phyloP scores from a whole-genome alignment of 2,888 invertebrate species.

The Drosophila fungiperda region DNA sequence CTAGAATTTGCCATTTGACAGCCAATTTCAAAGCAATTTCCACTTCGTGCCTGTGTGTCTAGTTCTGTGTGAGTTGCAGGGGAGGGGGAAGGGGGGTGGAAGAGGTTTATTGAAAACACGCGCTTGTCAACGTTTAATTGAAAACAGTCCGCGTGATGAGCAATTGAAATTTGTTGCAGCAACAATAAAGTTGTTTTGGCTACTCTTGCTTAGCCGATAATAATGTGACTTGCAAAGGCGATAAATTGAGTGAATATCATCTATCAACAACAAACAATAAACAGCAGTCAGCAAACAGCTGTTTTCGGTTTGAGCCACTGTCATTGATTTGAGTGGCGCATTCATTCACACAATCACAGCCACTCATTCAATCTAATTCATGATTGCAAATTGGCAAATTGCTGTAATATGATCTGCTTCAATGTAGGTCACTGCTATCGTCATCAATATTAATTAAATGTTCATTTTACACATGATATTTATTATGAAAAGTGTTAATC shows the following conservation, averaged over 20 bases:
- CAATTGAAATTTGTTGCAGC: slow-evolving; percentile 56
- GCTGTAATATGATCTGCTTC: background rate
- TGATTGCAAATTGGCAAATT: background rate
- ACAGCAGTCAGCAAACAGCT: slow-evolving; percentile 28
- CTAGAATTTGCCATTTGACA: slow-evolving; percentile 36
- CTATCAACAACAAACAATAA: background rate
- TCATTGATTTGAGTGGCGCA: slow-evolving; percentile 3
- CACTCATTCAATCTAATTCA: slow-evolving; percentile 6
- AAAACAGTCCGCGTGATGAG: slow-evolving; percentile 32
- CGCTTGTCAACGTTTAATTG: slow-evolving; percentile 65
- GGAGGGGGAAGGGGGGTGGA: background rate
- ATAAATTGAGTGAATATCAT: slow-evolving; percentile 33
- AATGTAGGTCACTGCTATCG: background rate
- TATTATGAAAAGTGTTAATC: background rate
- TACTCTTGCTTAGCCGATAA: slow-evolving; percentile 37
- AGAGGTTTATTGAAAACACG: slow-evolving; percentile 72
- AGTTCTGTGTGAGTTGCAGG: slow-evolving; percentile 4
- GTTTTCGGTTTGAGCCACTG: slow-evolving; percentile 28
- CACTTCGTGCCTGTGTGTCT: slow-evolving; percentile 53
- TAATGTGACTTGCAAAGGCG: slow-evolving; percentile 42
- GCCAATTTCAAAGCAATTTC: slow-evolving; percentile 26
- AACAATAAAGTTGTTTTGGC: slow-evolving; percentile 52
- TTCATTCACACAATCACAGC: slow-evolving; percentile 9
- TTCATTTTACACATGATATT: background rate
- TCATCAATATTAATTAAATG: background rate